phyloP scores from a whole-genome alignment of 2,888 invertebrate genomes.

The Abrostola tripartita region DNA sequence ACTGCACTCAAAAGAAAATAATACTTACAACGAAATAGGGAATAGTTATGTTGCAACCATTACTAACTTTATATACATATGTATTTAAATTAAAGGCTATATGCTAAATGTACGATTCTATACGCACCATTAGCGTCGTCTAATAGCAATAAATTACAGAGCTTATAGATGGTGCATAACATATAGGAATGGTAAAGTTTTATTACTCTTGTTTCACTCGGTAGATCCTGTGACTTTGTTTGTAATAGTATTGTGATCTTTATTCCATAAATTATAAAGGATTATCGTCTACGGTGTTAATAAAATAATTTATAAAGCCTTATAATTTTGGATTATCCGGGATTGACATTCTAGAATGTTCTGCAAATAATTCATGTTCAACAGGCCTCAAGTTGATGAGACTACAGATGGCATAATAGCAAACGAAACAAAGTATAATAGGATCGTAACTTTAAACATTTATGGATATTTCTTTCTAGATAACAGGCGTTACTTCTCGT shows the following conservation, averaged over 20 bases:
- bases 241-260: not conserved
- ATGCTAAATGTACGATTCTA: not conserved
- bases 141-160: slow-evolving; percentile 1
- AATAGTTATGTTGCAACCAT: no score
- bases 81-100: slow-evolving; percentile 1
- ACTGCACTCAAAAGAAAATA: no score
- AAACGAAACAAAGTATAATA: no score
- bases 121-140: slow-evolving; percentile 1
- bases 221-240: not conserved
- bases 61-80: not conserved
- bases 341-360: no score
- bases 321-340: not conserved
- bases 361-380: no score
- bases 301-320: not conserved
- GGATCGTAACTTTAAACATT: no score
- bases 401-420: no score
- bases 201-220: not conserved
- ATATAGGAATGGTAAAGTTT: not conserved
- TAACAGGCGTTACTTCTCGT: no score
- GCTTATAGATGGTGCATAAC: not conserved
- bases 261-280: not conserved
- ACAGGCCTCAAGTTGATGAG: no score
- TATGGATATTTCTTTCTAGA: no score
- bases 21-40: no score
- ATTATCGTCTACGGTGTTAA: not conserved